Conservation (phyloP, 2,113 vertebrate species). For the Poeciliopsis occidentalis region DNA sequence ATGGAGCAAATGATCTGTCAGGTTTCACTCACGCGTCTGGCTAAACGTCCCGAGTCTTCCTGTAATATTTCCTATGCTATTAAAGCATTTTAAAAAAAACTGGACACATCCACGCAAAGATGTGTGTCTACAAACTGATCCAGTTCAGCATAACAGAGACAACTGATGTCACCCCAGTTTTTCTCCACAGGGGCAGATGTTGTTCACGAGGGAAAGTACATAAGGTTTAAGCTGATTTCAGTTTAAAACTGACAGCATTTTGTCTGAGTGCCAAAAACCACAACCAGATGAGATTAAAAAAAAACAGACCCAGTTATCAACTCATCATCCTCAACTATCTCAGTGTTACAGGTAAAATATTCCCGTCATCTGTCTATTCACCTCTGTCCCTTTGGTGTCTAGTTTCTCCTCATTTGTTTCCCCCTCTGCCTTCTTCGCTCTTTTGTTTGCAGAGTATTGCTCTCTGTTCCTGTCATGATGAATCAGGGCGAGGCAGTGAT, state of each 20-base stretch:
- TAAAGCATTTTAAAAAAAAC: background rate
- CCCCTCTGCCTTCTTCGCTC: constrained; percentile 28
- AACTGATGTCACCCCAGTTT: constrained; percentile 20
- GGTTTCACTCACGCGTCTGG: too few species aligned
- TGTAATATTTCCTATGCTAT: background rate
- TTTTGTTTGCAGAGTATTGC: constrained; percentile 51
- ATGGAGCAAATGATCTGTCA: background rate
- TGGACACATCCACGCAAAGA: too few species aligned
- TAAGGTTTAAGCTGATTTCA: constrained; percentile 65
- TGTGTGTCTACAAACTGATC: background rate
- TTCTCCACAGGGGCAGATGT: background rate
- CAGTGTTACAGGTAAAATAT: constrained; percentile 42
- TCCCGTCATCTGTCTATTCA: constrained; percentile 22
- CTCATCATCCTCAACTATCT: constrained; percentile 66
- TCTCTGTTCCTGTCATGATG: constrained; percentile 62
- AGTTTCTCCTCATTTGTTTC: constrained; percentile 36
- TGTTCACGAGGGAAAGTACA: constrained; percentile 39
- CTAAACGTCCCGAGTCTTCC: background rate
- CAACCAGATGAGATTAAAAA: constrained; percentile 60
- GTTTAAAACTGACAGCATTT: constrained; percentile 53
- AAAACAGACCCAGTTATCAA: constrained; percentile 42
- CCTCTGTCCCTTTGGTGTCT: constrained; percentile 15
- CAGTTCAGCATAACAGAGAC: background rate
- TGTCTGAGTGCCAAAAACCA: constrained; percentile 57
- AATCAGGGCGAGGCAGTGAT: constrained; percentile 71